Base-by-base conservation (phyloP, 1,140 invertebrate species). In the Solenopsis fugax region DNA sequence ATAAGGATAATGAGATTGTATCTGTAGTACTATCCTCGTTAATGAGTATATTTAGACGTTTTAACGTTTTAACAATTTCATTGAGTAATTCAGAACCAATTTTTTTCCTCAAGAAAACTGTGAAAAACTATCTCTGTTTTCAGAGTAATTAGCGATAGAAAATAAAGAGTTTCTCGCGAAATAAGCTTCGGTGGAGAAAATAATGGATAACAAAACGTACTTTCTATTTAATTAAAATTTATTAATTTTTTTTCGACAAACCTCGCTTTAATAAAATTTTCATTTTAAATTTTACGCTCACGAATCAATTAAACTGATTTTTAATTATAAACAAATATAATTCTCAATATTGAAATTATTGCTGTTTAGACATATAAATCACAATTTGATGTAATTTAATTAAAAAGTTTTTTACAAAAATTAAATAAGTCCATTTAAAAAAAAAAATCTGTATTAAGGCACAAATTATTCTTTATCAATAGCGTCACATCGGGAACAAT, bases 91-190 rank as follows among this genome's bases (percentile, higher is more conserved):
- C 41, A 41, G 2, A 41, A 41, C 41, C 7, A 41, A 7, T 5
- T 5, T 7, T 41, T 7, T 41, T 41, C 41, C 41, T 41, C 4
- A 7, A 41, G 21, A 18, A 34, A 80, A 67, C 0, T 24, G 37
- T 50, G 41, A 54, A 29, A 29, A 56, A 10, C 5, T 29, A 1
- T 12, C 24, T 24, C 45, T 81, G 54, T 84, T 58, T 73, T 24
- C 67, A 41, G 54, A 54, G 21, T 75, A 75, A 73, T 84, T 75
- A 84, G 18, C 7, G 13, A 60, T 73, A 12, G 45, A 13, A 75
- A 60, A 75, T 60, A n/a, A 13, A 48, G 18, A 58, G 16, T 60
- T 34, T 41, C 12, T 10, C n/a, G 12, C 13, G n/a, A 34, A 60
- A n/a, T 48, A 34, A 48, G 7, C 52, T 82, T 13, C 45, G n/a